These are phyloP conservation scores for Diarsia dahlii DNA, from an alignment of 2,888 invertebrate genomes.

Conservation along the genomic window DNA sequence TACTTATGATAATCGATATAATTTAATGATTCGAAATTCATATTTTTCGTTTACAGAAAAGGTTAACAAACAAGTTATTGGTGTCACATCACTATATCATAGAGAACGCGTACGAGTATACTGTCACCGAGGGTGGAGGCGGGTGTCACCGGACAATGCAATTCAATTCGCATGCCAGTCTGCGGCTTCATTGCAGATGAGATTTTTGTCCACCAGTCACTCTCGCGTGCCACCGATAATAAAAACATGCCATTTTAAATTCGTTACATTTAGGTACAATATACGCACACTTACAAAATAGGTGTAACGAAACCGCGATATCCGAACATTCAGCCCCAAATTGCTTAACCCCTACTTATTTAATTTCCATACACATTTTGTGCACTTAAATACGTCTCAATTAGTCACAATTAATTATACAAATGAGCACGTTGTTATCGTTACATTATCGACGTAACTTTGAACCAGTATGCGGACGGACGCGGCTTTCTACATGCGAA, in stretches of 20 bases:
- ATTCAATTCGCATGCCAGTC: slow-evolving; percentile 80
- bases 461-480: slow-evolving; percentile 80
- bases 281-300: slow-evolving; percentile 29
- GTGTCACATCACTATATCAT: slow-evolving; percentile 20
- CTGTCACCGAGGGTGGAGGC: slow-evolving; percentile 37
- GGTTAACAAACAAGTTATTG: slow-evolving; percentile 1
- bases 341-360: slow-evolving; percentile 64
- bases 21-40: background rate
- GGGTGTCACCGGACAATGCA: slow-evolving; percentile 78
- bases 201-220: slow-evolving; percentile 76
- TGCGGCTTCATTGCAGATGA: slow-evolving; percentile 77
- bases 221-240: slow-evolving; percentile 60
- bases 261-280: slow-evolving; percentile 47
- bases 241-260: slow-evolving; percentile 57
- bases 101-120: slow-evolving; percentile 18
- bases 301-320: slow-evolving; percentile 33
- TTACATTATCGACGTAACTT: slow-evolving; percentile 79
- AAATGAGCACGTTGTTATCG: slow-evolving; percentile 81
- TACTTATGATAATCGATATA: background rate
- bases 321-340: slow-evolving; percentile 44
- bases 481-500: slow-evolving; percentile 84
- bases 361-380: slow-evolving; percentile 73
- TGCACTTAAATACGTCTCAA: slow-evolving; percentile 79
- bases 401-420: slow-evolving; percentile 87
- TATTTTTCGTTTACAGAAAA: background rate